A percentile compares a stretch with the other conserved stretches of the same genome.
Evolutionary conservation across 1,140 invertebrate species (phyloP).

Genomic region (Apocrypta bakeri): DNA sequence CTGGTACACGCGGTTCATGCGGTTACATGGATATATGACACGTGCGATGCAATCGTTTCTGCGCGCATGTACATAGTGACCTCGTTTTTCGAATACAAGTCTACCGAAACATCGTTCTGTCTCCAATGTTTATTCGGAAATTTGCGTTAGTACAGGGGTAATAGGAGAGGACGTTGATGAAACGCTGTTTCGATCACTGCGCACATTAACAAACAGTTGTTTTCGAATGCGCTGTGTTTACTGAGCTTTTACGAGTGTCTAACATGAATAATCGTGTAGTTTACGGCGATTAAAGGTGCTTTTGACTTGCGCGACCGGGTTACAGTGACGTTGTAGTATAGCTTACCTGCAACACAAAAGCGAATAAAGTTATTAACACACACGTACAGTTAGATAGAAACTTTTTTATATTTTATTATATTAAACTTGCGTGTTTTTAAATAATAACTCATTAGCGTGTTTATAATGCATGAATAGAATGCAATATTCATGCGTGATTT

Average conservation of each 20-base stretch:
- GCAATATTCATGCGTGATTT: neutral
- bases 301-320: neutral
- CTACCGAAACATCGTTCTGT: neutral
- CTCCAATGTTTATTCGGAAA: neutral
- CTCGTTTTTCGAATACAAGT: constrained; percentile 62
- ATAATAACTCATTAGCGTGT: neutral
- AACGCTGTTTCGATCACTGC: neutral
- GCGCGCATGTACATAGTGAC: constrained; percentile 45
- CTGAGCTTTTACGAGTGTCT: too few species aligned
- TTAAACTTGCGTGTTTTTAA: too few species aligned
- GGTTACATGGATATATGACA: constrained; percentile 42
- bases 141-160: neutral
- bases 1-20: neutral
- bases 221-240: neutral
- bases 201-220: neutral
- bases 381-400: neutral
- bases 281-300: neutral
- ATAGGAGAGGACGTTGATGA: neutral
- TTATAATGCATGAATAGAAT: neutral
- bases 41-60: constrained; percentile 9
- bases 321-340: neutral
- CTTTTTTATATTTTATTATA: neutral
- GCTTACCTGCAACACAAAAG: neutral
- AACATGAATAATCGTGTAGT: neutral
- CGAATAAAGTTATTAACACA: neutral